Percentiles rank a stretch among this genome's conserved stretches.
Evolutionary conservation across 1,140 invertebrate species (phyloP).

Genomic region (Telenomus remus): DNA sequence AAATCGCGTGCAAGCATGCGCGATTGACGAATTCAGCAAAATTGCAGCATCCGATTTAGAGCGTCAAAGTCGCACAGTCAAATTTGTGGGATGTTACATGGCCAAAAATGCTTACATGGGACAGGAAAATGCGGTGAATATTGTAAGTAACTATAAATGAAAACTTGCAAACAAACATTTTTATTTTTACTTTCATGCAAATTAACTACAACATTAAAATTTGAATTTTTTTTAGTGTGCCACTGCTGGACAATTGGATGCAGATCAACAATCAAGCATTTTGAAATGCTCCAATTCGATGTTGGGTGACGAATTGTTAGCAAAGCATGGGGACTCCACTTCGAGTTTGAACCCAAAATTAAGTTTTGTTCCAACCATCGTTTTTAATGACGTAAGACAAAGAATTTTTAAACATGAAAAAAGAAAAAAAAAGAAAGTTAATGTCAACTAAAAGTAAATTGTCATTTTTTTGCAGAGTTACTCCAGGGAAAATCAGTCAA

Average conservation of each 20-base stretch:
- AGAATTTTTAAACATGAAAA: not conserved
- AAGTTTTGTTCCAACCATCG: conserved; percentile 79
- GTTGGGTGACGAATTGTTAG: conserved; percentile 75
- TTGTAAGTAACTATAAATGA: not conserved
- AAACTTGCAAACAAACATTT: not conserved
- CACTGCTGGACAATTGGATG: not conserved
- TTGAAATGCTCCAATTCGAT: conserved; percentile 70
- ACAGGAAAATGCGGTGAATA: conserved; percentile 65
- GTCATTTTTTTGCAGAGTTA: conserved; percentile 42
- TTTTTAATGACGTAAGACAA: conserved; percentile 74
- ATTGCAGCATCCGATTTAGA: conserved; percentile 45
- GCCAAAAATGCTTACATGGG: conserved; percentile 64
- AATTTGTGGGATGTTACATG: conserved; percentile 78
- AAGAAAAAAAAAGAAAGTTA: no score
- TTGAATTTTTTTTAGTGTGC: not conserved
- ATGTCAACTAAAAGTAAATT: not conserved
- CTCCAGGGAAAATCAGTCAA: conserved; percentile 51
- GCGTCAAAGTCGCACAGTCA: conserved; percentile 68
- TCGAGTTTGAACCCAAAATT: conserved; percentile 73
- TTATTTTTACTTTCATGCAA: not conserved
- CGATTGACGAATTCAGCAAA: conserved; percentile 70
- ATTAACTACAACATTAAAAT: not conserved
- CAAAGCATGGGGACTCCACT: conserved; percentile 77
- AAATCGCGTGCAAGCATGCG: conserved; percentile 81
- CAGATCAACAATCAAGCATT: not conserved